Percentiles rank a stretch among this genome's conserved stretches.
Evolutionary conservation across 2,797 vertebrate species (phyloP).

Genomic region (Clarias laeviceps): DNA sequence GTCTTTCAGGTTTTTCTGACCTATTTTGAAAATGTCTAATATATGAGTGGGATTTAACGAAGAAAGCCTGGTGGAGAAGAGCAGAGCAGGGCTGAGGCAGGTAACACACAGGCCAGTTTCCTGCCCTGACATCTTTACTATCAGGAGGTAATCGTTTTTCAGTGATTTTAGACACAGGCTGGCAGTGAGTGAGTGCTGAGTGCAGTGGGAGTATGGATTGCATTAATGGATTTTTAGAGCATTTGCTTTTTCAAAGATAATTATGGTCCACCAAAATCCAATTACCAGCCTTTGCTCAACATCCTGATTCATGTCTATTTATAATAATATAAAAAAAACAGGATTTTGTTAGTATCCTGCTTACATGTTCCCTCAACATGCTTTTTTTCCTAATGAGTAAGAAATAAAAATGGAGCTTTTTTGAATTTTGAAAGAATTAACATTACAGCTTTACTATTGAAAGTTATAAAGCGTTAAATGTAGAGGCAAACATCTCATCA

Average conservation of each 20-base stretch:
- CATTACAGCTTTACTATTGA: neutral
- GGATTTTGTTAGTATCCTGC: neutral
- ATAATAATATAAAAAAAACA: no score
- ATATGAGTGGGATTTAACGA: slow-evolving; percentile 1
- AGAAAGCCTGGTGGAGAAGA: slow-evolving; percentile 49
- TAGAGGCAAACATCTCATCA: neutral
- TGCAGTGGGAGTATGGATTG: neutral
- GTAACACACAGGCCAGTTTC: slow-evolving; percentile 68
- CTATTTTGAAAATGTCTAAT: neutral
- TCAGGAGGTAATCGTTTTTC: slow-evolving; percentile 70
- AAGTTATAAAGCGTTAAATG: neutral
- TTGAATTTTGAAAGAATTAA: neutral
- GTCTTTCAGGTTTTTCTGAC: neutral
- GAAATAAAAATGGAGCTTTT: neutral
- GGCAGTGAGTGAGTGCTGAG: neutral
- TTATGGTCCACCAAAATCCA: neutral
- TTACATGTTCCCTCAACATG: neutral
- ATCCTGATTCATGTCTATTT: neutral
- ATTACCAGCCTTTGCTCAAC: neutral
- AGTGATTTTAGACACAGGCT: neutral
- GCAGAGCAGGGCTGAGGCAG: slow-evolving; percentile 53
- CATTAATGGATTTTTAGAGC: neutral
- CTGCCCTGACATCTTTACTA: slow-evolving; percentile 77
- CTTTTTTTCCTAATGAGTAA: neutral
- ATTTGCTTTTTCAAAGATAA: neutral